A percentile compares a stretch with the other conserved stretches of the same genome.
These are phyloP conservation scores for Bombus waltoni DNA, from an alignment of 1,140 invertebrate genomes.

Conservation along the genomic window DNA sequence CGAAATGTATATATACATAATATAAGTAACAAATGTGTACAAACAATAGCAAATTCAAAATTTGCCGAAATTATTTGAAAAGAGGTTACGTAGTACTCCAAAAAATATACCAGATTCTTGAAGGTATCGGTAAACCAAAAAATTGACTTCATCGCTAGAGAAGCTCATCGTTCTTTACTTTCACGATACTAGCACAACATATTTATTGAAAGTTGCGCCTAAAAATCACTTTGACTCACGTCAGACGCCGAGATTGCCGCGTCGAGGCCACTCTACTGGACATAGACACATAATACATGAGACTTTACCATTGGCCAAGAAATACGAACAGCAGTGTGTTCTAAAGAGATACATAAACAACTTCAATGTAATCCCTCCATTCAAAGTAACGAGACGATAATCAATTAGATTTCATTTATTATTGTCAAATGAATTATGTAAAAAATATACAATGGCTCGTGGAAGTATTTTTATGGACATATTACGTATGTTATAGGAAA, in stretches of 20 bases:
- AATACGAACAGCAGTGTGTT: slow-evolving; percentile 8
- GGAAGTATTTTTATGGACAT: too few species aligned
- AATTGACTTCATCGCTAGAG: slow-evolving; percentile 99
- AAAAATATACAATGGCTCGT: too few species aligned
- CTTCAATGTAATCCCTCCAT: background rate
- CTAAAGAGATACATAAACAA: background rate
- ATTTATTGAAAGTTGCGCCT: slow-evolving; percentile 49
- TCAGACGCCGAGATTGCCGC: slow-evolving; percentile 55
- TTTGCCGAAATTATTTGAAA: slow-evolving; percentile 37
- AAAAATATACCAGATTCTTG: slow-evolving; percentile 95
- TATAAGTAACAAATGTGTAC: background rate
- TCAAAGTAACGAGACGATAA: background rate
- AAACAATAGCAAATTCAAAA: slow-evolving; percentile 30
- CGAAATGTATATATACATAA: background rate
- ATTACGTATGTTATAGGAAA: too few species aligned
- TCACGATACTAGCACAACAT: slow-evolving; percentile 60
- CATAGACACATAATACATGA: background rate
- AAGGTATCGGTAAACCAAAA: slow-evolving; percentile 98
- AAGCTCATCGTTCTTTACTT: slow-evolving; percentile 92
- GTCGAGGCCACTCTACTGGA: slow-evolving; percentile 25
- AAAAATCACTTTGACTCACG: slow-evolving; percentile 7
- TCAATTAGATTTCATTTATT: background rate
- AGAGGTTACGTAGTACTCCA: slow-evolving; percentile 70
- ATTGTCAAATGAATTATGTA: background rate
- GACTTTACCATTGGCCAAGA: slow-evolving; percentile 5